Evolutionary conservation across 2,797 vertebrate genomes (phyloP).

Genomic region (Setipinna tenuifilis): DNA sequence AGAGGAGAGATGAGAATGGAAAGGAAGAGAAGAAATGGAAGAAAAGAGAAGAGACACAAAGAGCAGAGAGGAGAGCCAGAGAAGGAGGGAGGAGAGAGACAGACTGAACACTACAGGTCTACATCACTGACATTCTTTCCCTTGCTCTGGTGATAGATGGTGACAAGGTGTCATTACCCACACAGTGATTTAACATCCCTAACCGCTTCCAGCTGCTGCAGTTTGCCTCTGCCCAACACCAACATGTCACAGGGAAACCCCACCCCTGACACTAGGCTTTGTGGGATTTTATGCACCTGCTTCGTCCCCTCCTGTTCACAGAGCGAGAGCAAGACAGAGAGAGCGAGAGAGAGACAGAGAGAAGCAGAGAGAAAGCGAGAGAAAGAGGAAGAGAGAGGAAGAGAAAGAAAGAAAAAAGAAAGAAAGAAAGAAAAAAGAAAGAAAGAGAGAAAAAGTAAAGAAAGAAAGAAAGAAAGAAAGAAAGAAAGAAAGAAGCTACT

Average conservation of each 20-base stretch:
- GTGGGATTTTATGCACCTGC: constrained; percentile 55
- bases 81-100: neutral
- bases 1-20: too few species aligned
- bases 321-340: neutral
- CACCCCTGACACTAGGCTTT: constrained; percentile 44
- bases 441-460: neutral
- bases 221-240: constrained; percentile 40
- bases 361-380: neutral
- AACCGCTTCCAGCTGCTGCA: constrained; percentile 63
- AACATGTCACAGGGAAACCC: constrained; percentile 56
- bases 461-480: neutral
- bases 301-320: constrained; percentile 18
- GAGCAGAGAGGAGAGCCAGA: neutral
- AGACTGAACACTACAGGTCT: constrained; percentile 21
- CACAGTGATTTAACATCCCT: constrained; percentile 64
- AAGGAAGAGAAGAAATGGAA: neutral
- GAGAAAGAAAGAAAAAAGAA: too few species aligned
- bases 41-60: neutral
- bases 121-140: constrained; percentile 58
- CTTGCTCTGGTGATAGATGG: constrained; percentile 63
- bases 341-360: neutral
- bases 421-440: neutral
- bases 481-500: neutral
- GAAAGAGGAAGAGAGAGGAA: too few species aligned
- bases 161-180: constrained; percentile 51